Base-by-base conservation (phyloP, 1,140 invertebrate species). In the Triops longicaudatus region DNA sequence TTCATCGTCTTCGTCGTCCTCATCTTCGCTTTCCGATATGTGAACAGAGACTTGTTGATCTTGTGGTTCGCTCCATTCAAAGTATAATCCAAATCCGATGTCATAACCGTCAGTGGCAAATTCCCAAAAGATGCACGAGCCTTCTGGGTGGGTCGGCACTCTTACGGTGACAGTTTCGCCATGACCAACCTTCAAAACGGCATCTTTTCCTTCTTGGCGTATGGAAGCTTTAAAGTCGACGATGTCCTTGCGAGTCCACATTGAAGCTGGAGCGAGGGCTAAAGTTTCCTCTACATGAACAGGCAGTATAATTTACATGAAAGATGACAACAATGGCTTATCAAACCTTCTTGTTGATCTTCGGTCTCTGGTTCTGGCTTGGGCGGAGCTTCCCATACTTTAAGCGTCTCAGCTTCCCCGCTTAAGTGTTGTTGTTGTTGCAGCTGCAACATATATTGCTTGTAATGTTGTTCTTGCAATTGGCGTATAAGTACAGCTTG, bases 81-180 rank as follows among this genome's bases (percentile, higher is more conserved):
- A 99, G 84, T 93, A 98, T 72, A 99, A 90, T 7, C 98, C 98
- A 86, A 99, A 99, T 73, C 97, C 98, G 81, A 99, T 96, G 83
- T 99, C 98, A 84, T 98, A 99, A 81, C 90, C 91, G 84, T 99
- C 98, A 0, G 98, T 99, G 10, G 97, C 96, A 85, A 99, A 99
- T 86, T 99, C 98, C 98, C 98, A 99, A 84, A 97, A 98, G n/a
- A 99, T 85, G 82, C 93, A 94, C 1, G 91, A 90, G 0, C 97
- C 98, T 82, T 96, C 92, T 80, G 92, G 89, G 84, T 99, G 96
- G 0, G 98, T 99, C 17, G 98, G 98, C 28, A 99, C 98, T 76
- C 97, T 87, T 84, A 90, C 94, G 43, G 97, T 99, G 7, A 99
- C 93, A 7, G 94, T 98, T 86, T 99, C 97, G 11, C 98, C 98